These are phyloP conservation scores for Thamnophis sirtalis DNA, from an alignment of 2,113 vertebrate genomes.

Conservation along the genomic window DNA sequence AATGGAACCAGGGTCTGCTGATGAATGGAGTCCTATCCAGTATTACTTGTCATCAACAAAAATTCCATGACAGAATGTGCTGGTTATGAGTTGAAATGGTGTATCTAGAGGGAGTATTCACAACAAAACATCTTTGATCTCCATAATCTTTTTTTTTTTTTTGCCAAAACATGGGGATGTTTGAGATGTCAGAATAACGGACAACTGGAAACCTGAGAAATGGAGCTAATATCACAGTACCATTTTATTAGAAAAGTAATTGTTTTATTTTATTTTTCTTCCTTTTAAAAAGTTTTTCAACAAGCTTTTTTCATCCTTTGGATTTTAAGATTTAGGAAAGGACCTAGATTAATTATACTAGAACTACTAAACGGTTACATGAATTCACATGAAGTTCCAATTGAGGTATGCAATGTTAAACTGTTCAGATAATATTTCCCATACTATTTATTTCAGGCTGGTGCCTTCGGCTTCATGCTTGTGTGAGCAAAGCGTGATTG, in stretches of 20 bases:
- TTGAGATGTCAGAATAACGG: neutral
- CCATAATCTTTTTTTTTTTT: neutral
- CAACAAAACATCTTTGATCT: neutral
- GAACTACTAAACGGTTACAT: neutral
- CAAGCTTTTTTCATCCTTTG: neutral
- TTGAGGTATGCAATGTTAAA: neutral
- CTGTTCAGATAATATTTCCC: constrained; percentile 15
- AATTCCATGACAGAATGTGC: neutral
- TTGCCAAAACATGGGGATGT: neutral
- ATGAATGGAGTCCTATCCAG: neutral
- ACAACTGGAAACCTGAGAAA: neutral
- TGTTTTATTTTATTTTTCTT: neutral
- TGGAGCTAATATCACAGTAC: neutral
- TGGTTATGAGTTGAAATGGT: neutral
- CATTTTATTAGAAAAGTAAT: neutral
- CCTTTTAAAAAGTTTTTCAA: neutral
- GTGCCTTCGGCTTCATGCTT: too few species aligned
- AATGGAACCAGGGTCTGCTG: neutral
- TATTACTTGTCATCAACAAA: neutral
- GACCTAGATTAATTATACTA: neutral
- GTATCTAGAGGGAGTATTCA: neutral
- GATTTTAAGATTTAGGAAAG: neutral
- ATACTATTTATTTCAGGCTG: neutral
- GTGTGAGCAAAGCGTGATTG: too few species aligned
- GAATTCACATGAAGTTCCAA: neutral